These are phyloP conservation scores for Stramonita haemastoma DNA, from an alignment of 2,888 invertebrate genomes.

Conservation along the genomic window DNA sequence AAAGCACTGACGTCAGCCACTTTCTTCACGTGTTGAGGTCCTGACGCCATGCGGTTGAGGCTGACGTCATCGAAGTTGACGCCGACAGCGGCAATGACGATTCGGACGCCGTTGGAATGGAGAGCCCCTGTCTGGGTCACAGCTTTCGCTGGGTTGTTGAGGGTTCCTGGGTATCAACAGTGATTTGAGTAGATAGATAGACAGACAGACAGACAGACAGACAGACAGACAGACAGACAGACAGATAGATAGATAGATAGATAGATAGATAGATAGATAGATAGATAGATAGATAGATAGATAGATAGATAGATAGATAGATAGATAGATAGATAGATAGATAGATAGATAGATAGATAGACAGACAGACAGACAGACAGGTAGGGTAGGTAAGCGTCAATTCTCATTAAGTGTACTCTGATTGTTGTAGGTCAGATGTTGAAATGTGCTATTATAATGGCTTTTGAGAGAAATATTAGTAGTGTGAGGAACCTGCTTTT, in stretches of 20 bases:
- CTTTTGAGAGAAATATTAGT: no score
- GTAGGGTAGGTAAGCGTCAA: no score
- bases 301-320: no score
- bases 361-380: no score
- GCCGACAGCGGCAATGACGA: constrained; percentile 42
- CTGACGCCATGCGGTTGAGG: constrained; percentile 35
- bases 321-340: no score
- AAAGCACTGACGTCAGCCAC: constrained; percentile 28
- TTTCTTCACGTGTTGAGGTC: constrained; percentile 39
- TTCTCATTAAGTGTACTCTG: no score
- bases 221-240: background rate
- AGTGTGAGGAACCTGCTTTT: no score
- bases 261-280: background rate
- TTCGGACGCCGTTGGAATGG: constrained; percentile 35
- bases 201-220: background rate
- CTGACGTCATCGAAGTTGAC: constrained; percentile 39
- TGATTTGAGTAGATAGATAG: background rate
- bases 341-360: no score
- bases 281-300: no score
- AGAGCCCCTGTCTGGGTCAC: constrained; percentile 14
- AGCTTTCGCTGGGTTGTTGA: background rate
- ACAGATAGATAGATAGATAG: background rate
- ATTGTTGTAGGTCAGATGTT: no score
- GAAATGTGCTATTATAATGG: no score
- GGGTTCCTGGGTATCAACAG: constrained; percentile 22